A percentile compares a stretch with the other conserved stretches of the same genome.
Evolutionary conservation across 1,140 invertebrate genomes (phyloP).

Genomic region (Aphidius ervi): DNA sequence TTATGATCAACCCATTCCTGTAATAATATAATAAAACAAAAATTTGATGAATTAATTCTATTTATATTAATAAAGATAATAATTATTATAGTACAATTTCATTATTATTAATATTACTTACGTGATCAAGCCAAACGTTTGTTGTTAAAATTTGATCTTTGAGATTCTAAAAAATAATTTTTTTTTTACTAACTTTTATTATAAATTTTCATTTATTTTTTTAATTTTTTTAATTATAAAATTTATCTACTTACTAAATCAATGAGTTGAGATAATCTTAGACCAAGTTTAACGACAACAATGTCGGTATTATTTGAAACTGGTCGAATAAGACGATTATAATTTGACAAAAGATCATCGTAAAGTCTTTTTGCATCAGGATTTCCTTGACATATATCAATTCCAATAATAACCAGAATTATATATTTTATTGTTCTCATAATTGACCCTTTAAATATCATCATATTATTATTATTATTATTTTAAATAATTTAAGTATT

Average conservation of each 20-base stretch:
- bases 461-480: neutral
- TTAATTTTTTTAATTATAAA: neutral
- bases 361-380: slow-evolving; percentile 90
- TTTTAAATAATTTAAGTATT: neutral
- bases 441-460: slow-evolving; percentile 22
- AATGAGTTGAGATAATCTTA: slow-evolving; percentile 90
- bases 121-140: slow-evolving; percentile 94
- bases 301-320: slow-evolving; percentile 90
- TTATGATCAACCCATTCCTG: slow-evolving; percentile 97
- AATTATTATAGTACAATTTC: no score
- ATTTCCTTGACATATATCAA: slow-evolving; percentile 56
- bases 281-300: slow-evolving; percentile 86
- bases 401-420: slow-evolving; percentile 25
- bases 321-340: slow-evolving; percentile 91
- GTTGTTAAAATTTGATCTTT: slow-evolving; percentile 96
- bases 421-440: slow-evolving; percentile 32
- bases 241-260: slow-evolving; percentile 70
- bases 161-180: slow-evolving; percentile 71
- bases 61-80: no score
- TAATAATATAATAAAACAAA: slow-evolving; percentile 19
- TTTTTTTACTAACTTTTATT: no score
- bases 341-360: slow-evolving; percentile 92
- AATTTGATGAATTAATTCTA: no score
- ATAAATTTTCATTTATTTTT: no score
- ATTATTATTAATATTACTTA: slow-evolving; percentile 55